phyloP scores from a whole-genome alignment of 1,140 invertebrate genomes.

The Diachasma alloeum region DNA sequence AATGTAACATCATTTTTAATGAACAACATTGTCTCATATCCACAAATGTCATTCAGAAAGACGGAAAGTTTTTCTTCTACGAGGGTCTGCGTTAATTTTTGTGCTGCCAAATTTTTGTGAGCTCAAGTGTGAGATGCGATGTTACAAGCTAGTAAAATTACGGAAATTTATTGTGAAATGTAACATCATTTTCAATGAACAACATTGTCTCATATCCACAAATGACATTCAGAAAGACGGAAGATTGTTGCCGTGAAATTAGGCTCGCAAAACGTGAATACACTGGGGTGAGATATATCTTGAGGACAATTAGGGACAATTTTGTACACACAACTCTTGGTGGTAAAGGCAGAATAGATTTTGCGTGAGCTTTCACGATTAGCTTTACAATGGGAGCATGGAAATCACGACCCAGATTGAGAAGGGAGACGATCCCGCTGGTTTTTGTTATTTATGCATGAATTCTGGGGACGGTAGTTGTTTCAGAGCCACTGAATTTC shows the following conservation, averaged over 20 bases:
- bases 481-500: neutral
- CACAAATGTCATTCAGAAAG: neutral
- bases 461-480: neutral
- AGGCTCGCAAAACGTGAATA: neutral
- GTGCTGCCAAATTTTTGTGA: too few relatives aligned
- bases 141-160: too few relatives aligned
- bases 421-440: neutral
- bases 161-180: neutral
- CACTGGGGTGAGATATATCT: neutral
- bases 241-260: neutral
- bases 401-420: slow-evolving; percentile 22
- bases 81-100: too few relatives aligned
- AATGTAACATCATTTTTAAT: too few relatives aligned
- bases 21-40: neutral
- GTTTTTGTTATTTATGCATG: slow-evolving; percentile 4
- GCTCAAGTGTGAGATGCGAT: too few relatives aligned
- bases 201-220: neutral
- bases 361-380: slow-evolving; percentile 26
- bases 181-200: neutral
- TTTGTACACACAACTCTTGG: neutral
- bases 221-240: neutral
- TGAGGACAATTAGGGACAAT: slow-evolving; percentile 14
- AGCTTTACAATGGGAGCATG: slow-evolving; percentile 16
- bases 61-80: neutral
- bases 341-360: slow-evolving; percentile 15